Conservation (phyloP, 2,797 vertebrate genomes). For the Microcaecilia unicolor region DNA sequence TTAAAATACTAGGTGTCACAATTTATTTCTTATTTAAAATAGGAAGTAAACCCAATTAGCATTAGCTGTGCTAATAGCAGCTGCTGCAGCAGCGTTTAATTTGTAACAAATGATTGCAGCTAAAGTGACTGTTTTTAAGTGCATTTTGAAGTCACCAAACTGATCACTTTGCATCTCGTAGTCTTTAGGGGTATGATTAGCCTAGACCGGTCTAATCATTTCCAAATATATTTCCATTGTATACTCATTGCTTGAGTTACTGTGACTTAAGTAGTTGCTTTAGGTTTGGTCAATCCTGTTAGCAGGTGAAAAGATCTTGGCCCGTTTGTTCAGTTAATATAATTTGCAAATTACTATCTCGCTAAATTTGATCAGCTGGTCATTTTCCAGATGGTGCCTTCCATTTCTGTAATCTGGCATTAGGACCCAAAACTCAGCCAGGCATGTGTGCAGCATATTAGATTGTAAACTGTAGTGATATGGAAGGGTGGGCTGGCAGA, state of each 20-base stretch:
- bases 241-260: neutral
- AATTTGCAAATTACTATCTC: neutral
- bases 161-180: too few relatives aligned
- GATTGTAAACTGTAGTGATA: constrained; percentile 1
- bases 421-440: too few relatives aligned
- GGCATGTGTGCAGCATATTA: constrained; percentile 10
- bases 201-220: neutral
- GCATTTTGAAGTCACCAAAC: too few relatives aligned
- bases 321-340: neutral
- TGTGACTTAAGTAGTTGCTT: neutral
- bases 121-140: too few relatives aligned
- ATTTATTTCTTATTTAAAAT: too few relatives aligned
- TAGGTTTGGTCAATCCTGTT: neutral
- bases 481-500: too few relatives aligned
- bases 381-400: neutral
- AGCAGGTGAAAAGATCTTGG: neutral
- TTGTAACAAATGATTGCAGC: too few relatives aligned
- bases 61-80: too few relatives aligned
- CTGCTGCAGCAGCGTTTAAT: too few relatives aligned
- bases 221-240: neutral
- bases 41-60: too few relatives aligned
- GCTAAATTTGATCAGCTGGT: neutral
- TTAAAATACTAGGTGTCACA: too few relatives aligned
- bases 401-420: neutral
- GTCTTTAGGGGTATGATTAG: neutral